These are phyloP conservation scores for Parauchenoglanis punctatus DNA, from an alignment of 2,797 vertebrate species.

Conservation along the genomic window DNA sequence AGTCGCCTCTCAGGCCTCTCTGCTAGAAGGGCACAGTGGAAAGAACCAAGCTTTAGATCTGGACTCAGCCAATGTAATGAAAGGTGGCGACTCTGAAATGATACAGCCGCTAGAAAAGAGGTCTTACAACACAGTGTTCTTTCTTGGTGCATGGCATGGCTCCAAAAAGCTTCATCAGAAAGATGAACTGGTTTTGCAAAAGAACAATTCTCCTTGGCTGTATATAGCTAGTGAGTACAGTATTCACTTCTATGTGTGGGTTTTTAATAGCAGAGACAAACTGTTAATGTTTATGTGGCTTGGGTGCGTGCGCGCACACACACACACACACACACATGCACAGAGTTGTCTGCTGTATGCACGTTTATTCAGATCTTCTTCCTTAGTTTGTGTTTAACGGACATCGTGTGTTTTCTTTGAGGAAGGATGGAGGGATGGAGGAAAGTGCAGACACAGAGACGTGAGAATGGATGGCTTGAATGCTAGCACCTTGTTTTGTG, in stretches of 20 bases:
- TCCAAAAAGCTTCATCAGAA: constrained; percentile 24
- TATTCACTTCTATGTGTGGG: constrained; percentile 4
- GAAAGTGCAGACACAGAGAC: constrained; percentile 27
- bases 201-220: constrained; percentile 32
- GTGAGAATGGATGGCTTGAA: constrained; percentile 77
- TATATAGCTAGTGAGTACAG: background rate
- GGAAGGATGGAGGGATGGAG: constrained; percentile 41
- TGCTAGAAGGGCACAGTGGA: constrained; percentile 24
- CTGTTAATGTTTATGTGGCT: background rate
- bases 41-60: background rate
- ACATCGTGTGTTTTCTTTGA: constrained; percentile 11
- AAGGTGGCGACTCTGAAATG: constrained; percentile 8
- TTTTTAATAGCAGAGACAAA: background rate
- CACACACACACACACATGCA: too few relatives aligned
- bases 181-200: constrained; percentile 3
- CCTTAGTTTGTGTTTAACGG: constrained; percentile 21
- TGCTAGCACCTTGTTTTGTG: constrained; percentile 88
- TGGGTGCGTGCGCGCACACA: background rate
- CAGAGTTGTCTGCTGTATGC: background rate
- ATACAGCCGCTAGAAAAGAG: constrained; percentile 10
- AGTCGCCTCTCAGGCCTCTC: background rate
- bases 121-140: constrained; percentile 38
- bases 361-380: background rate
- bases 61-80: constrained; percentile 20
- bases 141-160: constrained; percentile 10